Evolutionary conservation across 2,113 vertebrate species (phyloP), one percentile per base, ranked within the genome.

Genomic region (Planiliza haematocheilus): DNA sequence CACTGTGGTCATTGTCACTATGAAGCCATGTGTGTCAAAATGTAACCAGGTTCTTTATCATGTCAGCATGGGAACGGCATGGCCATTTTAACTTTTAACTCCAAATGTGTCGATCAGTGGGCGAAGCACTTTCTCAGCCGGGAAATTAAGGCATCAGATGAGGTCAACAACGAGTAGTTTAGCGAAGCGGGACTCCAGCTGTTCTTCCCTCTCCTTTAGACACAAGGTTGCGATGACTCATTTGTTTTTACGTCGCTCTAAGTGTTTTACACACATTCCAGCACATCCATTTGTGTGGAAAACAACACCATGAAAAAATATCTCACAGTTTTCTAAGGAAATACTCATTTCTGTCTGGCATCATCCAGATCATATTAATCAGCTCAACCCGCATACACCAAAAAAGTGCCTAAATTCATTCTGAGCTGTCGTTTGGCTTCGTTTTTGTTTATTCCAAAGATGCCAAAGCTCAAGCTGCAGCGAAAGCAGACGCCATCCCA

Each of bases 171-270:
- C 37, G 57, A 10, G 41, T 16, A 42, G 51, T 13, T 67, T 2
- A 65, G 48, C 37, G 13, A 6, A 10, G 17, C 37, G 1, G 24
- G 56, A 41, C 57, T 68, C 17, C 52, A 69, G 72, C 45, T 53
- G 3, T 57, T 70, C 53, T 50, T 11, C 11, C 43, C 42, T 36
- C 7, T 50, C 13, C 20, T 70, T 62, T 39, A 66, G 71, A 70
- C 51, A 59, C 48, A 37, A 58, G 10, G 37, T 9, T 41, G 10
- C 13, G 17, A 9, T 57, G 70, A 71, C 14, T 63, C 60, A 70
- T 70, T 77, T 73, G 51, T 43, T 74, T 80, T 55, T 17, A 20
- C 5, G 75, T 67, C 12, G 52, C 52, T 75, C n/a, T 24, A 10
- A 57, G 70, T 46, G 55, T 53, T 64, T 76, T 8, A 74, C 1